Evolutionary conservation across 2,797 vertebrate species (phyloP).

Genomic region (Typhlichthys subterraneus): DNA sequence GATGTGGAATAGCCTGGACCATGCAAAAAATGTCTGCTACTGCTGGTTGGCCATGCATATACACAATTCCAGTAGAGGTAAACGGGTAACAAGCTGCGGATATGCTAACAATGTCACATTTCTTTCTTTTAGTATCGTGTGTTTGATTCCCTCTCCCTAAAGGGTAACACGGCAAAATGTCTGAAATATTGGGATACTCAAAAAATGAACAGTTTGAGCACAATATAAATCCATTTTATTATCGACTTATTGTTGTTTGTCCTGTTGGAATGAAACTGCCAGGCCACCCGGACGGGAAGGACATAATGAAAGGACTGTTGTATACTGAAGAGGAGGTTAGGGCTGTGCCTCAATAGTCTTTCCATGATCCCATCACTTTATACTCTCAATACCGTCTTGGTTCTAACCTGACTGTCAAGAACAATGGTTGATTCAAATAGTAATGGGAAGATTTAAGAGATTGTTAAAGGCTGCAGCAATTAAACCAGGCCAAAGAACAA

Average conservation of each 20-base stretch:
- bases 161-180: slow-evolving; percentile 8
- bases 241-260: slow-evolving; percentile 61
- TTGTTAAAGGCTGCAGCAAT: slow-evolving; percentile 7
- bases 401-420: slow-evolving; percentile 18
- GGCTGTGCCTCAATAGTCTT: slow-evolving; percentile 33
- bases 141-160: slow-evolving; percentile 16
- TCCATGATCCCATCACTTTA: slow-evolving; percentile 31
- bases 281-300: slow-evolving; percentile 57
- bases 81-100: slow-evolving; percentile 12
- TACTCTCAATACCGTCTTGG: slow-evolving; percentile 6
- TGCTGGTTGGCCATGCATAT: slow-evolving; percentile 36
- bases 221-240: slow-evolving; percentile 46
- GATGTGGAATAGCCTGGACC: slow-evolving; percentile 46
- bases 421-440: background rate
- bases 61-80: slow-evolving; percentile 33
- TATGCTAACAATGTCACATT: background rate
- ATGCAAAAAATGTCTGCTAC: slow-evolving; percentile 28
- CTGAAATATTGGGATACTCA: slow-evolving; percentile 14
- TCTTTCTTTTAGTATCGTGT: slow-evolving; percentile 7
- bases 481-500: background rate
- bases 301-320: slow-evolving; percentile 71
- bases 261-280: slow-evolving; percentile 62
- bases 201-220: slow-evolving; percentile 30
- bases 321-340: slow-evolving; percentile 49
- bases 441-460: background rate